A percentile compares a stretch with the other conserved stretches of the same genome.
Evolutionary conservation across 2,113 vertebrate species (phyloP).

Genomic region (Oreochromis niloticus): DNA sequence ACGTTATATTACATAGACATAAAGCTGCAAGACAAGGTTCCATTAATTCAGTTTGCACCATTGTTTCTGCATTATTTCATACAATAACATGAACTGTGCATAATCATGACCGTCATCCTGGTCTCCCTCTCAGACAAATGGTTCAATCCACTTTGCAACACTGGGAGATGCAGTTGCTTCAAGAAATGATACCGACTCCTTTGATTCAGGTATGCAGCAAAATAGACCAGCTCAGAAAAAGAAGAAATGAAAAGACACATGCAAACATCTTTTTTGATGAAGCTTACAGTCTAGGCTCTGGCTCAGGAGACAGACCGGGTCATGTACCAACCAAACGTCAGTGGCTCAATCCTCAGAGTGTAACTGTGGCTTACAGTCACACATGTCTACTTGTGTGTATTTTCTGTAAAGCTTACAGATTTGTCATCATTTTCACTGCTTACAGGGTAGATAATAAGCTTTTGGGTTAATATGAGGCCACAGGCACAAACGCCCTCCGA

Average conservation of each 20-base stretch:
- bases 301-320: neutral
- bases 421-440: neutral
- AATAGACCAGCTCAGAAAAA: rapidly evolving
- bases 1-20: neutral
- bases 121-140: rapidly evolving
- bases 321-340: neutral
- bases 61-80: neutral
- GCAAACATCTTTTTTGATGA: neutral
- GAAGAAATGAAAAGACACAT: neutral
- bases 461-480: neutral
- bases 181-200: rapidly evolving
- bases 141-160: neutral
- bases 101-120: rapidly evolving
- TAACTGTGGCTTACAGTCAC: neutral
- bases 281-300: rapidly evolving
- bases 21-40: neutral
- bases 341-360: rapidly evolving
- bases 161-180: rapidly evolving
- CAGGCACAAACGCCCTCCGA: neutral
- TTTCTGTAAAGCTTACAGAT: neutral
- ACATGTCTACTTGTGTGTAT: neutral
- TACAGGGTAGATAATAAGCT: neutral
- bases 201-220: neutral
- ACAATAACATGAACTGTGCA: neutral
- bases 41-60: neutral